Evolutionary conservation across 35 echinoderm and acorn worm genomes (phyloP).

Genomic region (Acanthaster planci): DNA sequence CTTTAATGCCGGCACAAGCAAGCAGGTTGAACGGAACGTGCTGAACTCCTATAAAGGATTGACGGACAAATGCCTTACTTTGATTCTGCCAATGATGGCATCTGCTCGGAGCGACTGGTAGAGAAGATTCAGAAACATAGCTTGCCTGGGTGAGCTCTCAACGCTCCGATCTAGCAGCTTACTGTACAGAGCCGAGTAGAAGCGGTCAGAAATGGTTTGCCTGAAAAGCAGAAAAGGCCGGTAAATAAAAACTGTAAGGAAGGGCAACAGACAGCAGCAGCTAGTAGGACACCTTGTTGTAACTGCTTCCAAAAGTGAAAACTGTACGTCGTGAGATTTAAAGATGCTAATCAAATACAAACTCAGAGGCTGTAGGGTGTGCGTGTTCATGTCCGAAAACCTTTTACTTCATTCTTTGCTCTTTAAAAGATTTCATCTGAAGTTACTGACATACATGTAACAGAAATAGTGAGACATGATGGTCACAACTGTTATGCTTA

Average conservation of each 20-base stretch:
- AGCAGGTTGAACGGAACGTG: no score
- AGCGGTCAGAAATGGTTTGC: conserved; percentile 74
- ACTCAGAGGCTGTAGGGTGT: no score
- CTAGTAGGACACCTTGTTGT: neutral
- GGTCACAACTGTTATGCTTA: no score
- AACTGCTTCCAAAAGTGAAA: neutral
- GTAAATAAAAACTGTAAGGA: neutral
- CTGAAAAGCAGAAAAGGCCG: conserved; percentile 38
- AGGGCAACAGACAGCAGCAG: no score
- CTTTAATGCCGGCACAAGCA: no score
- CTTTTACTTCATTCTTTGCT: no score
- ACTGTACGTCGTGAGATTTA: no score
- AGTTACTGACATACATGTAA: no score
- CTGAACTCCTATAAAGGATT: neutral
- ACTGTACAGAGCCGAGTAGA: conserved; percentile 85
- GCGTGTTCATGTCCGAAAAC: no score
- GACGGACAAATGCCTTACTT: conserved; percentile 44
- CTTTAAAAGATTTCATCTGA: no score
- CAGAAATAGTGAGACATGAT: no score
- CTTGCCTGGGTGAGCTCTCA: conserved; percentile 64
- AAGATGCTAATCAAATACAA: no score
- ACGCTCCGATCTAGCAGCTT: conserved; percentile 81
- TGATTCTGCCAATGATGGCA: conserved; percentile 71
- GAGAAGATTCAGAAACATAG: conserved; percentile 95
- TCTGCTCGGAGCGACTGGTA: conserved; percentile 83